Percentiles rank a stretch among this genome's conserved stretches.
Conservation (phyloP, 2,888 invertebrate species). For the Taenaris catops region DNA sequence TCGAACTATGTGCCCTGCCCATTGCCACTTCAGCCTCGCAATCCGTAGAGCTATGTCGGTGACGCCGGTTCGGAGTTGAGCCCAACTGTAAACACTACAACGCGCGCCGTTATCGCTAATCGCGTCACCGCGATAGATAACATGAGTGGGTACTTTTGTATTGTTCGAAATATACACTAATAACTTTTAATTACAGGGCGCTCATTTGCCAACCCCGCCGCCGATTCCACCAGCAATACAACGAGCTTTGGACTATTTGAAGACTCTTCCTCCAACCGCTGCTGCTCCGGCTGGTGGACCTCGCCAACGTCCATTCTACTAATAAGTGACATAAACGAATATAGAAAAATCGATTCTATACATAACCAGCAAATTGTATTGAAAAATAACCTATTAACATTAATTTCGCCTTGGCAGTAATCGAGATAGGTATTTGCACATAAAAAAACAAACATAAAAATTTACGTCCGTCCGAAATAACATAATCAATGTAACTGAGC, state of each 20-base stretch:
- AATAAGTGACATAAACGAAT: not conserved
- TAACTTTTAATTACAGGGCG: constrained; percentile 70
- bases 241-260: constrained; percentile 82
- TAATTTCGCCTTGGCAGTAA: constrained; percentile 7
- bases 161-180: not conserved
- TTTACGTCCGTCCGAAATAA: constrained; percentile 2
- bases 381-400: constrained; percentile 1
- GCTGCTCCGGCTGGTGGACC: constrained; percentile 33
- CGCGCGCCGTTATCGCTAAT: not conserved
- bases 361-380: not conserved
- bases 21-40: too few species aligned
- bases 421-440: constrained; percentile 2
- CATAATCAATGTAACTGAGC: not conserved
- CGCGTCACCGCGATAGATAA: not conserved
- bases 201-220: constrained; percentile 90
- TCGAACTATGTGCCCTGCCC: too few species aligned
- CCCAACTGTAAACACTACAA: too few species aligned
- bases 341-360: constrained; percentile 3
- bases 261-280: constrained; percentile 71
- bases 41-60: too few species aligned
- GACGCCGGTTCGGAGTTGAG: too few species aligned
- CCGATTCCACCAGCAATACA: constrained; percentile 88
- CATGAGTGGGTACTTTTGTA: not conserved
- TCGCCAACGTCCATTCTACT: constrained; percentile 5
- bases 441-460: constrained; percentile 7